Evolutionary conservation across 1,140 invertebrate species (phyloP).

Genomic region (Trichonephila inaurata): DNA sequence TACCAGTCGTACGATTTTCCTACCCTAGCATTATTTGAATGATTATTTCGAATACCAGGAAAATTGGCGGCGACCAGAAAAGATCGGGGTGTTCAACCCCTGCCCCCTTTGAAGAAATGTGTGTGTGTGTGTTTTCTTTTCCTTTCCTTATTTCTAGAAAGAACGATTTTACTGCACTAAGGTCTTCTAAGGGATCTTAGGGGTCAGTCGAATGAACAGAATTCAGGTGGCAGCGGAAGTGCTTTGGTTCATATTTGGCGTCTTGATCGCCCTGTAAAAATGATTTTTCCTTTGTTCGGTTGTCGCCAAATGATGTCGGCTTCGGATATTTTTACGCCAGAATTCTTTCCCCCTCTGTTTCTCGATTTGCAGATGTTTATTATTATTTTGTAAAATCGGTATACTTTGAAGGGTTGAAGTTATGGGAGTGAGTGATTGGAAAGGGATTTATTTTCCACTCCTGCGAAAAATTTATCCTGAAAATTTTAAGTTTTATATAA

Average conservation of each 20-base stretch:
- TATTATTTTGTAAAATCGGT: too few relatives aligned
- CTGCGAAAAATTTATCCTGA: too few relatives aligned
- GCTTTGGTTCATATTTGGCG: neutral
- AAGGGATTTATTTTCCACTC: too few relatives aligned
- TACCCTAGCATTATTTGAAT: constrained; percentile 18
- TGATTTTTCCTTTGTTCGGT: neutral
- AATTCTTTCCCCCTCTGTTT: too few relatives aligned
- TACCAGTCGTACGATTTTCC: neutral
- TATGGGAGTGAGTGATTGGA: too few relatives aligned
- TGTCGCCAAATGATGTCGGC: neutral
- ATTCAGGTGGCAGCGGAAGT: constrained; percentile 67
- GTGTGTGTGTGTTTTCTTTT: neutral
- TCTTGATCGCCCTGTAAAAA: neutral
- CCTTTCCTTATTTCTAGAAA: neutral
- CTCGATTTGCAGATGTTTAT: too few relatives aligned
- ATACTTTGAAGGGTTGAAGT: too few relatives aligned
- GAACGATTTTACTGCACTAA: neutral
- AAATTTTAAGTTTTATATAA: too few relatives aligned
- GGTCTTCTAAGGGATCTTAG: constrained; percentile 1
- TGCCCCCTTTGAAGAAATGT: neutral
- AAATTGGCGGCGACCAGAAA: neutral
- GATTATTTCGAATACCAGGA: constrained; percentile 1
- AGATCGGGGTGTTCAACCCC: neutral
- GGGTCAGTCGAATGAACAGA: constrained; percentile 21
- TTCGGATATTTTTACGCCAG: too few relatives aligned